Percentiles rank a stretch among this genome's conserved stretches.
Conservation (phyloP, 1,140 invertebrate species). For the Apis florea region DNA sequence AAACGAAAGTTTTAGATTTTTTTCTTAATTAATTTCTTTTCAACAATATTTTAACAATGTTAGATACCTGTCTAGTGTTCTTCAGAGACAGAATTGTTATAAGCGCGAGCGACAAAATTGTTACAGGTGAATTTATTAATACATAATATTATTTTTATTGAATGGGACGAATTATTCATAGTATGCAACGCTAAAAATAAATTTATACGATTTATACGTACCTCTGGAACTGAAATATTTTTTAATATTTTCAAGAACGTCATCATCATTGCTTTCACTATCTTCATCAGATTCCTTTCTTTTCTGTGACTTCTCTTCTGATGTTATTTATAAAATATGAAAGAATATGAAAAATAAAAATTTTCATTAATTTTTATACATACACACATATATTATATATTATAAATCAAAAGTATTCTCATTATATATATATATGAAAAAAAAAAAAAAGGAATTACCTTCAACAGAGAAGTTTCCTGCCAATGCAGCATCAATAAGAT, state of each 20-base stretch:
- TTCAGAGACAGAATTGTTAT: no score
- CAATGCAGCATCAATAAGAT: constrained; percentile 77
- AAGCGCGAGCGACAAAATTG: no score
- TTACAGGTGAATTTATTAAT: no score
- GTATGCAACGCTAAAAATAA: background rate
- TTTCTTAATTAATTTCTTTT: background rate
- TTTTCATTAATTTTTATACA: background rate
- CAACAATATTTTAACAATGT: background rate
- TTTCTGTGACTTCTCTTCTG: background rate
- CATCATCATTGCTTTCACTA: constrained; percentile 61
- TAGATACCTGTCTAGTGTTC: no score
- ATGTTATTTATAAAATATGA: constrained; percentile 20
- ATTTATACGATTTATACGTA: constrained; percentile 1
- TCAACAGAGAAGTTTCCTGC: constrained; percentile 74
- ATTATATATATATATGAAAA: background rate
- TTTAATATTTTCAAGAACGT: constrained; percentile 67
- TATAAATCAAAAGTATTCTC: background rate
- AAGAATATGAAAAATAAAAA: background rate
- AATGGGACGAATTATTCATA: background rate
- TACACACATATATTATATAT: background rate
- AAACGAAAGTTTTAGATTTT: background rate
- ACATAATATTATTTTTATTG: background rate
- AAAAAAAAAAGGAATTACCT: constrained; percentile 54
- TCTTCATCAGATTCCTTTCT: constrained; percentile 14
- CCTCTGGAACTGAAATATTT: constrained; percentile 56